These are phyloP conservation scores for Trididemnum miniatum DNA, from an alignment of 23 tunicate genomes.

Conservation along the genomic window DNA sequence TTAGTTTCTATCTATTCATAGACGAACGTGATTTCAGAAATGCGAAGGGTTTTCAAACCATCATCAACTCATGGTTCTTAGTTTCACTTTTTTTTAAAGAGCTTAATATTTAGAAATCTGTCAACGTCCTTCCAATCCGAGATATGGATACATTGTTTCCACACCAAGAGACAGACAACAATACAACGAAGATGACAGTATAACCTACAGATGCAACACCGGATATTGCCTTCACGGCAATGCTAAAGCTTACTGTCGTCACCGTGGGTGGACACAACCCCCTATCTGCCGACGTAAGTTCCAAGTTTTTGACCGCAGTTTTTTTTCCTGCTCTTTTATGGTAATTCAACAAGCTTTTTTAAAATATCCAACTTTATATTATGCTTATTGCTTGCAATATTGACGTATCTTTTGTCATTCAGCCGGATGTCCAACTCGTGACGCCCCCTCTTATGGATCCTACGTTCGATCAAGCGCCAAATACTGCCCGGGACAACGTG, in stretches of 20 bases:
- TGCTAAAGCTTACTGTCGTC: background rate
- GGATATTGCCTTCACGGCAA: slow-evolving; percentile 19
- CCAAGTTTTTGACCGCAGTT: background rate
- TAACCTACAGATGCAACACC: slow-evolving; percentile 26
- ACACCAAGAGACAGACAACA: background rate
- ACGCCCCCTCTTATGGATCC: slow-evolving; percentile 25
- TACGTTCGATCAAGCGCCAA: background rate
- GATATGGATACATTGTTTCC: background rate
- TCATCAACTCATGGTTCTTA: no score
- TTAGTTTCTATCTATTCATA: no score
- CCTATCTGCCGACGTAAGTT: slow-evolving; percentile 17
- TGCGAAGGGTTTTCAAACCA: no score
- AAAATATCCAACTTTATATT: no score
- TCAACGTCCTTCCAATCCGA: background rate
- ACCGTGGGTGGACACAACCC: background rate
- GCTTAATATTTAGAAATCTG: slow-evolving; percentile 6
- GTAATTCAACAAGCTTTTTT: no score
- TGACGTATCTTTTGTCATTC: background rate
- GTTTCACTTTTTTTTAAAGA: no score
- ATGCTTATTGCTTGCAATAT: no score
- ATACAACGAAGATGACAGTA: background rate
- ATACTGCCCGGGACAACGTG: slow-evolving; percentile 22
- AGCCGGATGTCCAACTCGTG: slow-evolving; percentile 22
- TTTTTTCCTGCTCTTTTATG: no score
- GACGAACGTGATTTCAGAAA: no score